Evolutionary conservation across 2,113 vertebrate species (phyloP).

Genomic region (Cyphotilapia sp.): DNA sequence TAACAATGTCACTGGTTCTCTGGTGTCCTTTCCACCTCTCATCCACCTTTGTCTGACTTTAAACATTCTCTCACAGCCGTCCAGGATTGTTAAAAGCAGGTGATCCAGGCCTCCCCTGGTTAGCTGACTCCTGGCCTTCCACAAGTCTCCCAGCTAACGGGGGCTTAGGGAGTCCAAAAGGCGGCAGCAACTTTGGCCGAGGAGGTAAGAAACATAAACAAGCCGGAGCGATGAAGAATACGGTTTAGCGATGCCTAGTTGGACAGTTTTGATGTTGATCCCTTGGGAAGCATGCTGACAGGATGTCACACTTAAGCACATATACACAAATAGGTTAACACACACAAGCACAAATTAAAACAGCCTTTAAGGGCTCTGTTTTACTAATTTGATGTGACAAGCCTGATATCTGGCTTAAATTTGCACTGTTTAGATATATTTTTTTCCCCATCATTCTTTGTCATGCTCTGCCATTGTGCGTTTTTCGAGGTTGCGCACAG

Average conservation of each 20-base stretch:
- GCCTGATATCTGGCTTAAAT: constrained; percentile 47
- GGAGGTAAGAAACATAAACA: constrained; percentile 75
- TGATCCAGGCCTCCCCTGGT: constrained; percentile 87
- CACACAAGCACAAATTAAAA: constrained; percentile 48
- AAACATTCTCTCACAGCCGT: constrained; percentile 68
- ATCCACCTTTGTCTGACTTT: background rate
- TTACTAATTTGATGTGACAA: constrained; percentile 58
- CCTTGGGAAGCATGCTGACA: constrained; percentile 50
- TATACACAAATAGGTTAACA: background rate
- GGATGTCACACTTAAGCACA: constrained; percentile 15
- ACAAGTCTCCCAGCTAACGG: constrained; percentile 88
- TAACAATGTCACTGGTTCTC: constrained; percentile 6
- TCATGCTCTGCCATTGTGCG: background rate
- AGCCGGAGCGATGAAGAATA: background rate
- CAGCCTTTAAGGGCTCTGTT: constrained; percentile 45
- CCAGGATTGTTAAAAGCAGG: constrained; percentile 87
- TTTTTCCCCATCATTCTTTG: background rate
- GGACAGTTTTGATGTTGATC: constrained; percentile 57
- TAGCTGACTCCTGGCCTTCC: constrained; percentile 94
- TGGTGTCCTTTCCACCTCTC: background rate
- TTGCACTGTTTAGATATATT: background rate
- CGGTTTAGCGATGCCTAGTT: constrained; percentile 40
- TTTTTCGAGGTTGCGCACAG: background rate
- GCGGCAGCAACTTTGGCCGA: constrained; percentile 83
- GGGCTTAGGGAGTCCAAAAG: constrained; percentile 81